phyloP scores from a whole-genome alignment of 1,140 invertebrate genomes.

The Brachionus sp. region DNA sequence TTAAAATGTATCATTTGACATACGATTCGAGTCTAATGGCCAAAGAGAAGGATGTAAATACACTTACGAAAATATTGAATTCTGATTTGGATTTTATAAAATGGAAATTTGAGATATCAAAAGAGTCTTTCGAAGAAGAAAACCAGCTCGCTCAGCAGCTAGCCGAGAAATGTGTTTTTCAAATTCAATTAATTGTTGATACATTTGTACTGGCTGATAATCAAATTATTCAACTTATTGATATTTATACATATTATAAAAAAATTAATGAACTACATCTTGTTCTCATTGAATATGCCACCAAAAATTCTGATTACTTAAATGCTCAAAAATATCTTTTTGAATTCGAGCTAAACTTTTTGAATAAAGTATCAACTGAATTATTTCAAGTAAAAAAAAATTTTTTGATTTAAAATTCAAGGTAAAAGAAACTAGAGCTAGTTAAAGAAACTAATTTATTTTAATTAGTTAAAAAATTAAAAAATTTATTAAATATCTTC shows the following conservation, averaged over 20 bases:
- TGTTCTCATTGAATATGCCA: background rate
- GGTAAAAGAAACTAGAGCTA: too few relatives aligned
- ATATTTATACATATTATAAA: constrained; percentile 28
- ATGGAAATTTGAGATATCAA: constrained; percentile 11
- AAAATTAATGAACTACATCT: constrained; percentile 7
- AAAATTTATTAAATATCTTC: too few relatives aligned
- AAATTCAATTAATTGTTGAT: constrained; percentile 33
- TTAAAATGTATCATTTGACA: constrained; percentile 13
- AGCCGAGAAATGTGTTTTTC: constrained; percentile 24
- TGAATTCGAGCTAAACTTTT: constrained; percentile 24
- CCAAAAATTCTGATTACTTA: background rate
- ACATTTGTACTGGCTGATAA: background rate
- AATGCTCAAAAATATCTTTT: constrained; percentile 40
- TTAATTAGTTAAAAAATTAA: too few relatives aligned
- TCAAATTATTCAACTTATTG: constrained; percentile 18
- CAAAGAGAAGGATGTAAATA: constrained; percentile 20
- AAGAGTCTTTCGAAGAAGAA: background rate
- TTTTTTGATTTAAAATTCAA: too few relatives aligned
- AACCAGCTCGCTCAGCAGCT: constrained; percentile 15
- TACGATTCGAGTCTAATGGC: constrained; percentile 8
- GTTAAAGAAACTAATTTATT: too few relatives aligned
- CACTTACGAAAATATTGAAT: constrained; percentile 7
- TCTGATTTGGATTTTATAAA: constrained; percentile 25
- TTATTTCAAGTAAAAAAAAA: constrained; percentile 14
- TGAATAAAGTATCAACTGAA: background rate